These are phyloP conservation scores for Bombus haemorrhoidalis DNA, from an alignment of 1,140 invertebrate genomes.

Conservation along the genomic window DNA sequence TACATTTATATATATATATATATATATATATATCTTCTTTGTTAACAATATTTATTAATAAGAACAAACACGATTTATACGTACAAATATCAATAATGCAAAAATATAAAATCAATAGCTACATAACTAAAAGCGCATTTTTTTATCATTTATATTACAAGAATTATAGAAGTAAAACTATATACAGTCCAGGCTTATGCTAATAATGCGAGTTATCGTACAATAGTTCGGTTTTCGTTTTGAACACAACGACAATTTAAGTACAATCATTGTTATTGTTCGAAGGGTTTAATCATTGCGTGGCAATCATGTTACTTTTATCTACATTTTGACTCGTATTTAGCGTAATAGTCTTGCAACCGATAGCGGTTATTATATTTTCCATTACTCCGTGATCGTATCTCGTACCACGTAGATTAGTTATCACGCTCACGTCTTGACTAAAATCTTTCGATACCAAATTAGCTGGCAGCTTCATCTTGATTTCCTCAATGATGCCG, in stretches of 20 bases:
- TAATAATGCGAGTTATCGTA: neutral
- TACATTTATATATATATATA: neutral
- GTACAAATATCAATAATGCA: neutral
- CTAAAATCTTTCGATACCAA: constrained; percentile 60
- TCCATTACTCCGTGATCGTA: constrained; percentile 75
- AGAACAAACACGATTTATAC: neutral
- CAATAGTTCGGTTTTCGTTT: constrained; percentile 6
- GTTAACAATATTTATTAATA: constrained; percentile 30
- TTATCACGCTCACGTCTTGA: constrained; percentile 77
- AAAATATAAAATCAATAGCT: constrained; percentile 2
- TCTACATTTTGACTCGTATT: constrained; percentile 65
- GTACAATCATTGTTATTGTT: constrained; percentile 38
- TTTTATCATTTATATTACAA: constrained; percentile 17
- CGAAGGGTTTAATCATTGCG: constrained; percentile 62
- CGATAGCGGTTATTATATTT: constrained; percentile 75
- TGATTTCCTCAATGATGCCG: constrained; percentile 78
- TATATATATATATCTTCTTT: too few relatives aligned
- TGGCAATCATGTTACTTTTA: constrained; percentile 73
- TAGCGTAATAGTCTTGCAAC: constrained; percentile 72
- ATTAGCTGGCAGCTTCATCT: constrained; percentile 74
- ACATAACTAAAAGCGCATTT: neutral
- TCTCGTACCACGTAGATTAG: constrained; percentile 74
- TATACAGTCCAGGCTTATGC: neutral
- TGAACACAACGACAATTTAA: constrained; percentile 40
- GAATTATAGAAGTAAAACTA: neutral